A percentile compares a stretch with the other conserved stretches of the same genome.
phyloP scores from a whole-genome alignment of 92 coral and sea anemone species.

The Desmophyllum pertusum region DNA sequence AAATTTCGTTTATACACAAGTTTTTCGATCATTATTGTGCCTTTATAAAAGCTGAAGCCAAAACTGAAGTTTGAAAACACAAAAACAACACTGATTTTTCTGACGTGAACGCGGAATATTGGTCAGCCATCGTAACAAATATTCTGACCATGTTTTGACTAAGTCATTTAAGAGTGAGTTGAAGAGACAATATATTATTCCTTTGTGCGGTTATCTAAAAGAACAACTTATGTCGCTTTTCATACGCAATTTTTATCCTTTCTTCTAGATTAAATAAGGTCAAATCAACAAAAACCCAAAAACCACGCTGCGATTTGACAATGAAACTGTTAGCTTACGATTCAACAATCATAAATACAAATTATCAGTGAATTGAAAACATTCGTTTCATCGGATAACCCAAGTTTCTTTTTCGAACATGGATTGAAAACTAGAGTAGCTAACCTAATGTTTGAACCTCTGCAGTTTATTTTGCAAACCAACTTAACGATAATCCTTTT shows the following conservation, averaged over 20 bases:
- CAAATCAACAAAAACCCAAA: constrained; percentile 1
- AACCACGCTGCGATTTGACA: constrained; percentile 31
- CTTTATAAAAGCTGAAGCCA: neutral
- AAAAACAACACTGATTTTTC: neutral
- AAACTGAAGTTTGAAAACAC: neutral
- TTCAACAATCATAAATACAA: neutral
- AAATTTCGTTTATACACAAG: neutral
- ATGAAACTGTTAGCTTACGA: neutral
- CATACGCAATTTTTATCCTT: neutral
- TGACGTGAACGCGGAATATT: neutral
- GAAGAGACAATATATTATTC: neutral
- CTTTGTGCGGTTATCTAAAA: constrained; percentile 12
- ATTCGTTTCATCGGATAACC: neutral
- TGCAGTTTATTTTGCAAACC: neutral
- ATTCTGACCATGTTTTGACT: constrained; percentile 8
- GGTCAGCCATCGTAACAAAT: neutral
- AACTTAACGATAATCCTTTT: neutral
- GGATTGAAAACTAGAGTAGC: neutral
- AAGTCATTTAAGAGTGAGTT: neutral
- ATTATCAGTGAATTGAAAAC: neutral
- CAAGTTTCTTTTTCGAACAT: neutral
- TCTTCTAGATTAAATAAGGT: neutral
- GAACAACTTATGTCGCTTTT: constrained; percentile 12
- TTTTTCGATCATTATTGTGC: neutral
- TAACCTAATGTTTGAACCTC: neutral